Evolutionary conservation across 2,797 vertebrate genomes (phyloP), one percentile per base, ranked within the genome.

Genomic region (Silurus aristotelis): DNA sequence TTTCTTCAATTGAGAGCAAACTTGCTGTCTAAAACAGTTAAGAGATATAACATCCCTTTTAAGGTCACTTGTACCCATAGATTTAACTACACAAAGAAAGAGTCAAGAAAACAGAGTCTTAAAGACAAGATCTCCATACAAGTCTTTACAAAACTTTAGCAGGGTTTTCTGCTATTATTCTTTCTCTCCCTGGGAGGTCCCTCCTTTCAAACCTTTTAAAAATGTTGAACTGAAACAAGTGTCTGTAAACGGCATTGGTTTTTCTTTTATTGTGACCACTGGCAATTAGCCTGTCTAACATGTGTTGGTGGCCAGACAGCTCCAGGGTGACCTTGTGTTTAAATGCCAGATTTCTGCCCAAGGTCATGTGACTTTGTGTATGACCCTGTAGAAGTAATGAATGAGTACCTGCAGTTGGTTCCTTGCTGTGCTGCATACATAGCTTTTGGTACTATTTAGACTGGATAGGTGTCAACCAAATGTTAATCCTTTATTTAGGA

Each of bases 321-420:
- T 79, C 10, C 17, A 38, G 38, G 20, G 38, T 79, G 60, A 80
- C 60, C 38, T 38, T 61, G 27, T 52, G 15, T 6, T 79, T 79
- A 12, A 64, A 17, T 79, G 12, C n/a, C 8, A 17, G 76, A 79
- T 46, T 79, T 15, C 4, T 52, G 22, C 27, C n/a, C 14, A 48
- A 66, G 61, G 61, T 80, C 78, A 48, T 66, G 43, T 27, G 61
- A 66, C 78, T 80, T 52, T 19, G 43, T 25, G 43, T n/a, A 17
- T 46, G 20, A 79, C 77, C 60, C 46, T 27, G 78, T 66, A 64
- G n/a, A 78, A 78, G 58, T 66, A 43, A 27, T 80, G 61, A 80
- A 52, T 12, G 43, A 52, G 22, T 27, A 66, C 61, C 7, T 66
- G 78, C 31, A 43, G 52, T 31, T n/a, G 12, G 8, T 19, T 56